Percentiles rank a stretch among this genome's conserved stretches.
Conservation (phyloP, 2,113 vertebrate genomes). For the Seriola dumerili region DNA sequence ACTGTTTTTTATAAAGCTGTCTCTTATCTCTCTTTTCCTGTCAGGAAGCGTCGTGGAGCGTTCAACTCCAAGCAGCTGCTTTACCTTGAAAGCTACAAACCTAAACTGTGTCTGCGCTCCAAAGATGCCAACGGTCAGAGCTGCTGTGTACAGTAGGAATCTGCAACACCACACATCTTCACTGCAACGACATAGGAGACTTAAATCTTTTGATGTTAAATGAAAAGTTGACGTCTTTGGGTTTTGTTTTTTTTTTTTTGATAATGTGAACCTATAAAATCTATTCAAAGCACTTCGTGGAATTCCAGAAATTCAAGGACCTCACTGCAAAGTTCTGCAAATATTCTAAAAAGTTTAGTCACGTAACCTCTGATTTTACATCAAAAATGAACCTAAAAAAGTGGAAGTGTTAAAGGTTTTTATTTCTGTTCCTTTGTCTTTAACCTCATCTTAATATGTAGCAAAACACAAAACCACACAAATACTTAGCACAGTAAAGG, state of each 20-base stretch:
- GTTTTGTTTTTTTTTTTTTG: neutral
- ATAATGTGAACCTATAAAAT: neutral
- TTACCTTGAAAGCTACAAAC: conserved; percentile 97
- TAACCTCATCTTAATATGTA: conserved; percentile 47
- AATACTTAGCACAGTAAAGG: conserved; percentile 6
- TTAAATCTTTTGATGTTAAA: neutral
- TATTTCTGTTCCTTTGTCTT: conserved; percentile 14
- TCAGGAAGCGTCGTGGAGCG: conserved; percentile 95
- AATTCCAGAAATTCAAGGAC: neutral
- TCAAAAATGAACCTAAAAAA: neutral
- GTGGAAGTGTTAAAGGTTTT: neutral
- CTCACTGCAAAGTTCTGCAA: neutral
- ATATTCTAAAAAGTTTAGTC: neutral
- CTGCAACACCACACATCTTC: neutral
- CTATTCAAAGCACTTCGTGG: neutral
- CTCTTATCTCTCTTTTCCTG: neutral
- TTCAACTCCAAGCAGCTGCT: conserved; percentile 99
- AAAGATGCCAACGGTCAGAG: conserved; percentile 93
- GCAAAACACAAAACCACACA: conserved; percentile 38
- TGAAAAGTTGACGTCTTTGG: neutral
- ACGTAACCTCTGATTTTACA: neutral
- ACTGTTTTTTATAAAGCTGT: neutral
- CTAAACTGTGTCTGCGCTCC: conserved; percentile 96
- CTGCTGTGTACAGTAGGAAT: conserved; percentile 83
- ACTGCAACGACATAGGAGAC: conserved; percentile 13